These are phyloP conservation scores for Pseudolaguvia tuberculata DNA, from an alignment of 2,113 vertebrate species.

Conservation along the genomic window DNA sequence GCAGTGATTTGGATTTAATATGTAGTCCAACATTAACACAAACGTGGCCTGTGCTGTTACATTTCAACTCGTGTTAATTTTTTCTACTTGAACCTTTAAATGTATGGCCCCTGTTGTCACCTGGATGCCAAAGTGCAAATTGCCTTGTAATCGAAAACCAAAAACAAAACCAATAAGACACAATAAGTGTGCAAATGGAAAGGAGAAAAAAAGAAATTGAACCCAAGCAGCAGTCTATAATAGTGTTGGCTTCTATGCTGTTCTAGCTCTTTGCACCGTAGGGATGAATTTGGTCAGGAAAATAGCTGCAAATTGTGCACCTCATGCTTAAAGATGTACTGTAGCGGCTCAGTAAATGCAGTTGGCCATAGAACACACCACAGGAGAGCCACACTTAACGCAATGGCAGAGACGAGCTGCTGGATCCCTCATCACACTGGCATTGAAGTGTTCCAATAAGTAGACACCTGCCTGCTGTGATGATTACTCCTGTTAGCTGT, in stretches of 20 bases:
- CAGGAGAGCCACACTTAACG: conserved; percentile 37
- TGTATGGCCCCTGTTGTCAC: neutral
- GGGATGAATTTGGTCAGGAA: conserved; percentile 31
- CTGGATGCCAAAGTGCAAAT: conserved; percentile 17
- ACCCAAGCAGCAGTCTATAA: conserved; percentile 6
- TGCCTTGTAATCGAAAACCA: conserved; percentile 21
- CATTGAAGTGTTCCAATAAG: conserved; percentile 44
- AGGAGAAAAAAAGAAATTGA: conserved; percentile 32
- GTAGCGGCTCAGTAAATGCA: conserved; percentile 45
- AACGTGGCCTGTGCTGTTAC: neutral
- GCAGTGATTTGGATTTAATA: neutral
- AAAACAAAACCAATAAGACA: conserved; percentile 30
- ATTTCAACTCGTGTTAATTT: neutral
- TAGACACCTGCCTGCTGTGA: conserved; percentile 46
- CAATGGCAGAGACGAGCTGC: conserved; percentile 36
- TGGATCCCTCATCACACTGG: conserved; percentile 25
- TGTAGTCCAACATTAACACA: neutral
- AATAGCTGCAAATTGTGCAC: conserved; percentile 42
- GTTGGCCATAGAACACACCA: conserved; percentile 32
- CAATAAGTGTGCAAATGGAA: conserved; percentile 28
- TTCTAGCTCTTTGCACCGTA: conserved; percentile 22
- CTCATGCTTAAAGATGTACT: conserved; percentile 31
- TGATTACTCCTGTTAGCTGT: conserved; percentile 43
- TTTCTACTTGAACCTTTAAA: neutral
- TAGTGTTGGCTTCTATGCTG: conserved; percentile 35